Evolutionary conservation across 2,113 vertebrate species (phyloP), one percentile per base, ranked within the genome.

Genomic region (Pao palembangensis): DNA sequence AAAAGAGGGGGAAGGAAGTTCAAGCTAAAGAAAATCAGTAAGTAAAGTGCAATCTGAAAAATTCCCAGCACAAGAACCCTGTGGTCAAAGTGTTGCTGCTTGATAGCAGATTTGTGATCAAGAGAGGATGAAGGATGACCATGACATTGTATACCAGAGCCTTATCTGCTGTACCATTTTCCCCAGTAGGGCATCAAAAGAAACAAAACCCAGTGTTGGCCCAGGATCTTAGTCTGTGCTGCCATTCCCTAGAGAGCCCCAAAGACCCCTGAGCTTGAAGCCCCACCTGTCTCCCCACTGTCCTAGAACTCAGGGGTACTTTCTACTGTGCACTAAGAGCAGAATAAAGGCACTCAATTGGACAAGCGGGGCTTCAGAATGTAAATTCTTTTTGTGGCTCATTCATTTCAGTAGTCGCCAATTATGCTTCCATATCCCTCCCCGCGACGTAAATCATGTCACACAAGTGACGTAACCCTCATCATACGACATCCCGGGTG

Each of bases 241-340:
- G 0, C 54, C 53, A 49, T 51, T 61, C 59, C 69, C 55, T 58
- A 23, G 12, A 17, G n/a, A n/a, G 10, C 20, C 18, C 51, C 14
- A 44, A 44, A 0, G 6, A 11, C 12, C 18, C 20, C 12, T 38
- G 19, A 11, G 31, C 34, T 38, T 38, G 8, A 38, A 38, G 34
- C 34, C 11, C 34, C 84, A 77, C 73, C 58, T 3, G 76, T 77
- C 82, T 31, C 28, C 28, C 28, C 28, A 31, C 74, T 91, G 83
- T 85, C 90, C 86, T 83, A 88, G 87, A 93, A 94, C 95, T 96
- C 95, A 94, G 94, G 88, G 80, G 92, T 93, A 91, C 90, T 92
- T 94, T 93, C 88, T 93, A 91, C 87, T 80, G 86, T 85, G 85
- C 76, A 76, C 76, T 76, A 85, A 81, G 47, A 77, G 74, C 56